Percentiles rank a stretch among this genome's conserved stretches.
Conservation (phyloP, 2,797 vertebrate genomes). For the Gallinago stenura region DNA sequence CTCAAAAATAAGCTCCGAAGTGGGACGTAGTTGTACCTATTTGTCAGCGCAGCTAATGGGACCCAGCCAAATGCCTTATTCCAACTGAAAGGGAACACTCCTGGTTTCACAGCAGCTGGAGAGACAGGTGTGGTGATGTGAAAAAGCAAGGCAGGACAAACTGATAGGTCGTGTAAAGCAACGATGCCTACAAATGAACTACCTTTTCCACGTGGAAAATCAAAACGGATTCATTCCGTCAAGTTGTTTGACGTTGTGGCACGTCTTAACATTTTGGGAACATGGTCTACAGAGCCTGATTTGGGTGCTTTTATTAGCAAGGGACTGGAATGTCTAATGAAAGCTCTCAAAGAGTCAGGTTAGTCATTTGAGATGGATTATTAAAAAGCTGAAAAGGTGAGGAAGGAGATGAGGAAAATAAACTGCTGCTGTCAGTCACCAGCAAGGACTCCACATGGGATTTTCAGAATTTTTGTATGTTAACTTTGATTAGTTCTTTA, state of each 20-base stretch:
- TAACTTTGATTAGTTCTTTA: neutral
- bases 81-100: neutral
- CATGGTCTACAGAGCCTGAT: neutral
- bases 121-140: neutral
- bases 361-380: neutral
- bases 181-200: neutral
- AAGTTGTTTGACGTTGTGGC: neutral
- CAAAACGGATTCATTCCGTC: neutral
- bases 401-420: neutral
- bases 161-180: neutral
- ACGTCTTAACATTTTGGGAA: neutral
- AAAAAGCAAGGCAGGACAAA: neutral
- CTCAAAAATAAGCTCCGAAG: slow-evolving; percentile 21
- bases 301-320: neutral
- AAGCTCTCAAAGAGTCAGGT: neutral
- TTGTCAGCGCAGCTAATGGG: neutral
- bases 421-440: neutral
- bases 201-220: neutral
- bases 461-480: neutral
- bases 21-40: fast-evolving
- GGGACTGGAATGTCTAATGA: neutral
- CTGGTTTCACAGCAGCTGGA: neutral
- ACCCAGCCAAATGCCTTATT: neutral
- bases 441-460: neutral
- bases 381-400: neutral